Evolutionary conservation across 2,797 vertebrate genomes (phyloP).

Genomic region (Ciconia nigra): DNA sequence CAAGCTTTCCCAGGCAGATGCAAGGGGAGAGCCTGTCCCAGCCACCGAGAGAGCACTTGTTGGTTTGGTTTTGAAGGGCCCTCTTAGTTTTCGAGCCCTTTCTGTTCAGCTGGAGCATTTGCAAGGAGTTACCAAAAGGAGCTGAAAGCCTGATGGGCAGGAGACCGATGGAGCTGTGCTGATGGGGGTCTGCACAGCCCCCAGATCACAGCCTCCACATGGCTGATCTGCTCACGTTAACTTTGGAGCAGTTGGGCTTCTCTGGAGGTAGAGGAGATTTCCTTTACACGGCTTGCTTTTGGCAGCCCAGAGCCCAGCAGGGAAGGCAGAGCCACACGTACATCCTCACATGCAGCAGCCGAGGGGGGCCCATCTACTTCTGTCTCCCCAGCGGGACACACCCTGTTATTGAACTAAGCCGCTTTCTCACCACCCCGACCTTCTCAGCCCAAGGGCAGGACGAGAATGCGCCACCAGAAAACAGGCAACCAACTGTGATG

Average conservation of each 20-base stretch:
- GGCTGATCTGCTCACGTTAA: neutral
- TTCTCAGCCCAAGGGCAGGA: neutral
- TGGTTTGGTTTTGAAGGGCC: neutral
- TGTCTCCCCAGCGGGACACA: neutral
- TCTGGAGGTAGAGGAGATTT: neutral
- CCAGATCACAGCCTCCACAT: neutral
- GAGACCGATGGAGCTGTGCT: neutral
- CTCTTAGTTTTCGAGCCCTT: neutral
- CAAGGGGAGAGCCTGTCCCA: neutral
- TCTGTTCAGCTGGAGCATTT: neutral
- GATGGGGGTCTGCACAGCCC: neutral
- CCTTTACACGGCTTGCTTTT: neutral
- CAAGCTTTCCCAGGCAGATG: neutral
- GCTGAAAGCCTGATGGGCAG: neutral
- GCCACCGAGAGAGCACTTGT: neutral
- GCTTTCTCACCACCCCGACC: neutral
- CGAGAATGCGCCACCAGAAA: neutral
- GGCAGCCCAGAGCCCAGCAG: neutral
- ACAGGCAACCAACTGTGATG: neutral
- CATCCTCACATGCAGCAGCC: neutral
- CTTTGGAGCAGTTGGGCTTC: neutral
- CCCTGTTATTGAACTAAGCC: neutral
- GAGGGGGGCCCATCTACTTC: neutral
- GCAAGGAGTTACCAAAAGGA: neutral
- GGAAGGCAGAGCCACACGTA: neutral